Percentiles rank a stretch among this genome's conserved stretches.
phyloP scores from a whole-genome alignment of 2,888 invertebrate genomes.

The Metallyticus violacea region DNA sequence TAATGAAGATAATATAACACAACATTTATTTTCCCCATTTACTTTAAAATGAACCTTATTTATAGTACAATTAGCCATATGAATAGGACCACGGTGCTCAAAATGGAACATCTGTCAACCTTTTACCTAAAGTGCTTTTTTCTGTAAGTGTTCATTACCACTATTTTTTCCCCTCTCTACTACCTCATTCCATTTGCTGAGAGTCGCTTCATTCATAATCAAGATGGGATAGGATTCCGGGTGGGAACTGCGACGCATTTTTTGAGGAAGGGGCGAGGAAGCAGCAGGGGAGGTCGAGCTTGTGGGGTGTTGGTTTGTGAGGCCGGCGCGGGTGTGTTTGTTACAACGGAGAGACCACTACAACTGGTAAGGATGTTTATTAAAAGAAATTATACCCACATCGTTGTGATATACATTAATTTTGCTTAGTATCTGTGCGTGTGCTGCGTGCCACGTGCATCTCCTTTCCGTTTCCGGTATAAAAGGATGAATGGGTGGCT shows the following conservation, averaged over 20 bases:
- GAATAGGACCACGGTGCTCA: neutral
- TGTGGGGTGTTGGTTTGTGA: no score
- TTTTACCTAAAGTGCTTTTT: neutral
- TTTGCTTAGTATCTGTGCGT: neutral
- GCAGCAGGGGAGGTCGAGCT: no score
- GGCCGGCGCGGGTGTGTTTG: neutral
- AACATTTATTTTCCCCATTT: no score
- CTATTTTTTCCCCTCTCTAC: no score
- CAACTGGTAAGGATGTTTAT: neutral
- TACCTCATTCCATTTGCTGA: no score
- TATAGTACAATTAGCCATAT: neutral
- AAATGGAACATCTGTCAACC: neutral
- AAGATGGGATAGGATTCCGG: no score
- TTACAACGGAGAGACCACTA: neutral
- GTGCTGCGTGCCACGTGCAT: neutral
- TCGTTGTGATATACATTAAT: neutral
- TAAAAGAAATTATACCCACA: neutral
- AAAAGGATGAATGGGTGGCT: neutral
- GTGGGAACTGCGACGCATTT: no score
- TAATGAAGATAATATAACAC: no score
- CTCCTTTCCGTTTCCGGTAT: neutral
- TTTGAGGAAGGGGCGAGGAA: no score
- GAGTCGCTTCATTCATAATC: no score
- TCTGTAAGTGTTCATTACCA: no score
- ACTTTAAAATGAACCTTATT: neutral